These are phyloP conservation scores for Urophycis tenuis DNA, from an alignment of 2,797 vertebrate species.

Conservation along the genomic window DNA sequence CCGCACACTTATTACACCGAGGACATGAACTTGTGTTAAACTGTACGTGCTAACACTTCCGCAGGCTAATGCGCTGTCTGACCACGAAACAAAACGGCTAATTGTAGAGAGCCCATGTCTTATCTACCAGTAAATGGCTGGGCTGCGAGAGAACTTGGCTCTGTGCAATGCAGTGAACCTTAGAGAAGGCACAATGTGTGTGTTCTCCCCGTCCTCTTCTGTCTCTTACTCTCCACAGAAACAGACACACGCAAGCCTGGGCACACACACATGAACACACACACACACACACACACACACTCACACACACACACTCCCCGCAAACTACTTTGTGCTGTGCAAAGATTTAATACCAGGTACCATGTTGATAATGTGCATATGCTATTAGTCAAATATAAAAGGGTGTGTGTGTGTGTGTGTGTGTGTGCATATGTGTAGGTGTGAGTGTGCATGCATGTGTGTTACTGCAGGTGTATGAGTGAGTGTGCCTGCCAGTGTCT, in stretches of 20 bases:
- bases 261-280: not conserved
- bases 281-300: slow-evolving; percentile 5
- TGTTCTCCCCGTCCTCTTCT: not conserved
- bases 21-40: not conserved
- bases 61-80: not conserved
- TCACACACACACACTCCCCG: slow-evolving; percentile 21
- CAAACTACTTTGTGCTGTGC: slow-evolving; percentile 57
- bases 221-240: not conserved
- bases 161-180: not conserved
- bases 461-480: not conserved
- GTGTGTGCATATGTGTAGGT: not conserved
- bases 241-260: not conserved
- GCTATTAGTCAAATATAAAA: not conserved
- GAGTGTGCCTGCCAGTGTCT: not conserved
- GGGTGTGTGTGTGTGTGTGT: slow-evolving; percentile 3
- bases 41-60: slow-evolving; percentile 7
- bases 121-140: slow-evolving; percentile 29
- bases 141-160: not conserved
- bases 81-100: slow-evolving; percentile 11
- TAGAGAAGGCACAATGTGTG: slow-evolving; percentile 19
- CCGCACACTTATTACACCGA: not conserved
- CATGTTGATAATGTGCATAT: slow-evolving; percentile 16
- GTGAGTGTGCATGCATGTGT: not conserved
- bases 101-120: slow-evolving; percentile 25
- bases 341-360: slow-evolving; percentile 46